Evolutionary conservation across 37 sponge, comb jelly and placozoan genomes (phyloP).

Genomic region (Petrosia ficiformis): DNA sequence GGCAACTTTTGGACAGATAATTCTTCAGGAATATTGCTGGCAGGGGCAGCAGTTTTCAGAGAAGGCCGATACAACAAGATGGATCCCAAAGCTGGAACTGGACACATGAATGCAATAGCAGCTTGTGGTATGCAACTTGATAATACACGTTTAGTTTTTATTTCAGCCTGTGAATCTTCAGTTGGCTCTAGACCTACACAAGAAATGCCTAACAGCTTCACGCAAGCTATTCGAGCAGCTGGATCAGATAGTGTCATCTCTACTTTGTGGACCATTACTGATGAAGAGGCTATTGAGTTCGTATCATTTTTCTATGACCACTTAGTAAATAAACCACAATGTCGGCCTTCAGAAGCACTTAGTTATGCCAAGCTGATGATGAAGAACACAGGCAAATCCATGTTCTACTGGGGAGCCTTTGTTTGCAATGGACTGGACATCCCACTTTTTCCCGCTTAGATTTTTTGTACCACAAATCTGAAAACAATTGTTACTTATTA

Average conservation of each 20-base stretch:
- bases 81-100: constrained; percentile 26
- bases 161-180: constrained; percentile 26
- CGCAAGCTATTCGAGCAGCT: constrained; percentile 25
- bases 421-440: constrained; percentile 16
- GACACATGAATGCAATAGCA: constrained; percentile 34
- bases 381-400: neutral
- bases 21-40: constrained; percentile 19
- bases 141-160: constrained; percentile 26
- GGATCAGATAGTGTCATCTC: constrained; percentile 29
- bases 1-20: constrained; percentile 44
- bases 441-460: constrained; percentile 8
- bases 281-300: constrained; percentile 12
- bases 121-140: constrained; percentile 25
- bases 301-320: constrained; percentile 11
- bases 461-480: too few relatives aligned
- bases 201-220: constrained; percentile 23
- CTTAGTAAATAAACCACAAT: neutral
- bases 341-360: constrained; percentile 5
- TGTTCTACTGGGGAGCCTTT: constrained; percentile 21
- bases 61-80: neutral
- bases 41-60: constrained; percentile 17
- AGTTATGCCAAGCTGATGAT: neutral
- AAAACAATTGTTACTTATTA: too few relatives aligned
- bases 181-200: constrained; percentile 20
- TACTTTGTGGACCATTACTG: constrained; percentile 33